Evolutionary conservation across 1,140 invertebrate species (phyloP).

Genomic region (Alviniconcha marisindica): DNA sequence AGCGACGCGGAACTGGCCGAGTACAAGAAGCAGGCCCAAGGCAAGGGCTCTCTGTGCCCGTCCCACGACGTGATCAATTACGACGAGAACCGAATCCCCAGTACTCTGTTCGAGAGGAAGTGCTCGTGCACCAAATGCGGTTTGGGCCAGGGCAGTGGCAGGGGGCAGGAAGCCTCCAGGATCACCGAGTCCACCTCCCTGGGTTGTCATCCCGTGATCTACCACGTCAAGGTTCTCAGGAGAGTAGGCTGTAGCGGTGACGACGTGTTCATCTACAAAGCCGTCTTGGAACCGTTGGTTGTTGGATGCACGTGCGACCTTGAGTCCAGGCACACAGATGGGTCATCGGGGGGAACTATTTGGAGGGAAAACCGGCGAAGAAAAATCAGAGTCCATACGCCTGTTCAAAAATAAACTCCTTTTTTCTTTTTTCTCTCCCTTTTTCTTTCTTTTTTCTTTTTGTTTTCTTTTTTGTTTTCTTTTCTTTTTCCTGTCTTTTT

Average conservation of each 20-base stretch:
- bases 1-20: not conserved
- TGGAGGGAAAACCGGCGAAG: too few species aligned
- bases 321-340: too few species aligned
- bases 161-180: not conserved
- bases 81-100: not conserved
- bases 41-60: not conserved
- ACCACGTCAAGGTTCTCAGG: not conserved
- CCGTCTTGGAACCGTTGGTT: not conserved
- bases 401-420: too few species aligned
- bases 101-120: not conserved
- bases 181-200: not conserved
- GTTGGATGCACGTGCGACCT: not conserved
- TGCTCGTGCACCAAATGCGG: not conserved
- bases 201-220: not conserved
- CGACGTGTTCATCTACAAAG: not conserved
- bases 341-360: too few species aligned
- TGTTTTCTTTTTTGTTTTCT: too few species aligned
- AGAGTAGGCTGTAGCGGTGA: not conserved
- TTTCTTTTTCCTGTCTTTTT: too few species aligned
- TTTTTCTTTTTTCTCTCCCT: too few species aligned
- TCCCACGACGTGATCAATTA: conserved; percentile 8
- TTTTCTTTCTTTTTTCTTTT: too few species aligned
- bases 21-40: not conserved
- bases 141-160: not conserved
- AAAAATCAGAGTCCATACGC: too few species aligned